A percentile compares a stretch with the other conserved stretches of the same genome.
These are phyloP conservation scores for Caerostris extrusa DNA, from an alignment of 1,140 invertebrate genomes.

Conservation along the genomic window DNA sequence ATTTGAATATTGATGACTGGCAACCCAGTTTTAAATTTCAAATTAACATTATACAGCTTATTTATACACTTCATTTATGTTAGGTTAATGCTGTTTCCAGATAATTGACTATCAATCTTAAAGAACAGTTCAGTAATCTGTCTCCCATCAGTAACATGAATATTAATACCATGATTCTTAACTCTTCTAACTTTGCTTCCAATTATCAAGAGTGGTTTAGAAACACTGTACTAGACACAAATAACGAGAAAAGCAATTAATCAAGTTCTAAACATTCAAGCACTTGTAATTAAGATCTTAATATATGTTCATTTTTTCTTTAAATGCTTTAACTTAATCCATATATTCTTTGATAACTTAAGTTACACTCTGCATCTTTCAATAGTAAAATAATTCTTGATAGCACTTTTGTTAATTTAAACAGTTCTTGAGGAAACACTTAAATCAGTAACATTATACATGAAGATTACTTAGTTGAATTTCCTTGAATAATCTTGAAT, in stretches of 20 bases:
- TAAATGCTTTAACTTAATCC: background rate
- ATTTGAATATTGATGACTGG: background rate
- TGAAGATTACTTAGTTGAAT: background rate
- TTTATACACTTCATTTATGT: too few relatives aligned
- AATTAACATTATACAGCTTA: too few relatives aligned
- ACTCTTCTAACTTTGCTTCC: too few relatives aligned
- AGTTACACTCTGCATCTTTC: background rate
- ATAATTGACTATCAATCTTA: too few relatives aligned
- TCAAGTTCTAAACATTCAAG: background rate
- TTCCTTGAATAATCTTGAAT: conserved; percentile 15
- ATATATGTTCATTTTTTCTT: background rate
- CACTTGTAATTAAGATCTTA: background rate
- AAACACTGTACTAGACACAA: conserved; percentile 54
- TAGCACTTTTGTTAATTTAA: conserved; percentile 33
- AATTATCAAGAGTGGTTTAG: background rate
- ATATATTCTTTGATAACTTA: background rate
- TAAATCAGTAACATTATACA: background rate
- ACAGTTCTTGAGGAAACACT: background rate
- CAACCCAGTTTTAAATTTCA: background rate
- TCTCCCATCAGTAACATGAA: too few relatives aligned
- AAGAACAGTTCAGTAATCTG: too few relatives aligned
- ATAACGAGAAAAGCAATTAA: background rate
- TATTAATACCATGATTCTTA: too few relatives aligned
- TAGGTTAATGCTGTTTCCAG: too few relatives aligned
- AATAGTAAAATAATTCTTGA: background rate